These are phyloP conservation scores for Acipenser ruthenus DNA, from an alignment of 2,797 vertebrate genomes.

Conservation along the genomic window DNA sequence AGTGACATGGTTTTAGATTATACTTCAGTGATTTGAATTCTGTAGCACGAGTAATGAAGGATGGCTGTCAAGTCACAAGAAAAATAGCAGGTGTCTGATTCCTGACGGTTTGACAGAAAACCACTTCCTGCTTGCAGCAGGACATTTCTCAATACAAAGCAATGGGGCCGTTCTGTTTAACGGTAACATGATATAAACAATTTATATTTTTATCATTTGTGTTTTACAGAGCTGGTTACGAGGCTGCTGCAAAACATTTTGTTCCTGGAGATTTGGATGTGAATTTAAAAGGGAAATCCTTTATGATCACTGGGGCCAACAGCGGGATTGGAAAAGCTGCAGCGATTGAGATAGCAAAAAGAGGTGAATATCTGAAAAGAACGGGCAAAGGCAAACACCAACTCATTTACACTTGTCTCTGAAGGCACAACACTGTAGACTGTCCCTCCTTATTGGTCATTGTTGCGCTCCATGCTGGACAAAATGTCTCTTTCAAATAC, in stretches of 20 bases:
- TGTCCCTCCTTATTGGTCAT: too few relatives aligned
- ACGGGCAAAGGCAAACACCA: too few relatives aligned
- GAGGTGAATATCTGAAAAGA: slow-evolving; percentile 43
- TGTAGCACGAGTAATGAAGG: too few relatives aligned
- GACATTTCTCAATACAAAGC: neutral
- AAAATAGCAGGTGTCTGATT: too few relatives aligned
- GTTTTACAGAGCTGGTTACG: slow-evolving; percentile 56
- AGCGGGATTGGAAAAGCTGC: slow-evolving; percentile 71
- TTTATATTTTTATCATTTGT: neutral
- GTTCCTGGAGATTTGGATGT: slow-evolving; percentile 57
- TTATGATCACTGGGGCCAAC: slow-evolving; percentile 66
- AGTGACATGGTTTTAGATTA: too few relatives aligned
- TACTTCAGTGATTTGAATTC: too few relatives aligned
- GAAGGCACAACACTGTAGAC: too few relatives aligned
- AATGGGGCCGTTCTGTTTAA: neutral
- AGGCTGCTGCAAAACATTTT: slow-evolving; percentile 64
- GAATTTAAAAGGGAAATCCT: slow-evolving; percentile 55
- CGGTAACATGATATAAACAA: neutral
- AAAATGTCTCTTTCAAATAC: too few relatives aligned
- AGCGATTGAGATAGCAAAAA: slow-evolving; percentile 59
- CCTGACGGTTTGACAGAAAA: neutral
- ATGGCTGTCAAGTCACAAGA: too few relatives aligned
- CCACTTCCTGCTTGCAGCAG: neutral
- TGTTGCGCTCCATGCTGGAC: too few relatives aligned
- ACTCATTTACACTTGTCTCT: too few relatives aligned